Evolutionary conservation across 2,113 vertebrate species (phyloP).

Genomic region (Gymnorhina tibicen): DNA sequence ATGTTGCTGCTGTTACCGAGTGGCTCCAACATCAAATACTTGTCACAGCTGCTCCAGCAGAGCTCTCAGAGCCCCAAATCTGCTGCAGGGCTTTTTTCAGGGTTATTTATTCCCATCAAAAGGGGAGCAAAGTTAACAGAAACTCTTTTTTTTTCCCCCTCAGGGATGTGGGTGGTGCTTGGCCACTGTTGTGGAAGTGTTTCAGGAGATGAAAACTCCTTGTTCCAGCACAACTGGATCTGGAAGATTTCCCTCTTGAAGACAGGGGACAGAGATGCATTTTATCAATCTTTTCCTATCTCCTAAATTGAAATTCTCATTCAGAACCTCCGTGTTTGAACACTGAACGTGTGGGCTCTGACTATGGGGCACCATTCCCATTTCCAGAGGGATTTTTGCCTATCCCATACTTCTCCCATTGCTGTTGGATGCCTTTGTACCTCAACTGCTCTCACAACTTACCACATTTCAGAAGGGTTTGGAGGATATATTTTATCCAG

Average conservation of each 20-base stretch:
- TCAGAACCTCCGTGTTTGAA: background rate
- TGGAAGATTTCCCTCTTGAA: background rate
- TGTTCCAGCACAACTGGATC: background rate
- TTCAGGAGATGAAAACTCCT: background rate
- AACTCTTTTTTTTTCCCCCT: too few relatives aligned
- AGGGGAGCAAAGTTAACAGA: background rate
- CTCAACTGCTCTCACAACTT: background rate
- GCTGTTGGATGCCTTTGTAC: background rate
- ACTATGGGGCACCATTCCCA: background rate
- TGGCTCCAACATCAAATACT: background rate
- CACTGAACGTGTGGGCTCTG: background rate
- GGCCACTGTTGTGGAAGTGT: background rate
- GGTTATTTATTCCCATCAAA: background rate
- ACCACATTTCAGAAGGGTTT: fast-evolving
- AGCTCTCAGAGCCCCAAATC: background rate
- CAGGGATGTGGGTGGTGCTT: background rate
- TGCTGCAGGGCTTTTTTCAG: background rate
- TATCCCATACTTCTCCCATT: fast-evolving
- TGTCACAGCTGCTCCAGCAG: background rate
- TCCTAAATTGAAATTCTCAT: background rate
- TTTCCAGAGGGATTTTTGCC: background rate
- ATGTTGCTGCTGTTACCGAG: background rate
- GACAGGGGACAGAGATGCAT: background rate
- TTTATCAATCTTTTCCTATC: background rate
- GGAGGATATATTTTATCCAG: background rate